Percentiles rank a stretch among this genome's conserved stretches.
phyloP scores from a whole-genome alignment of 2,113 vertebrate species.

The Penelope pileata region DNA sequence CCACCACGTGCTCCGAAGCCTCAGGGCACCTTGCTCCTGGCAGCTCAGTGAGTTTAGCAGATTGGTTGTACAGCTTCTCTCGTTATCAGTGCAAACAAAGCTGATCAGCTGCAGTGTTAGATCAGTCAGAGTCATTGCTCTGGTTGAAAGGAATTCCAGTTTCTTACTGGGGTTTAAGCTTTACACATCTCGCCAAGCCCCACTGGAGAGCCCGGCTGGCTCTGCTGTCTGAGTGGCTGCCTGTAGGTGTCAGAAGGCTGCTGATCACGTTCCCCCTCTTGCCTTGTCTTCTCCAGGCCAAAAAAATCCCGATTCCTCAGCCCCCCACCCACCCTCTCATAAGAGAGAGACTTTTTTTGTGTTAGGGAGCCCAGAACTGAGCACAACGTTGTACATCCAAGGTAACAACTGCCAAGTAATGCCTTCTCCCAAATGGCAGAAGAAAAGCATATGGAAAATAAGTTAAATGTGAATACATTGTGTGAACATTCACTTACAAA shows the following conservation, averaged over 20 bases:
- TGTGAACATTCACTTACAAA: not conserved
- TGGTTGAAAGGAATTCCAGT: not conserved
- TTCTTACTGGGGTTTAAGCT: not conserved
- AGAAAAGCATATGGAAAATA: not conserved
- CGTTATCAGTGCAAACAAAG: not conserved
- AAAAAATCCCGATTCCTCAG: not conserved
- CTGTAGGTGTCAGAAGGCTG: not conserved
- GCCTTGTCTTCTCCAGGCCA: not conserved
- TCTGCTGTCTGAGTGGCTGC: not conserved
- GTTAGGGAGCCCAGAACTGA: not conserved
- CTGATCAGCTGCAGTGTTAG: not conserved
- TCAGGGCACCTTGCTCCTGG: not conserved
- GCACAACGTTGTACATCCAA: not conserved
- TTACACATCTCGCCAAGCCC: not conserved
- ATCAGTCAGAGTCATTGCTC: not conserved
- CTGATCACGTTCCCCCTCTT: not conserved
- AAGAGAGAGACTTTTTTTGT: not conserved
- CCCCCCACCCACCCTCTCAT: not conserved
- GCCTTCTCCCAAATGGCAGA: not conserved
- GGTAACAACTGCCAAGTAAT: not conserved
- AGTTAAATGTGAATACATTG: not conserved
- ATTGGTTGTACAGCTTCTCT: not conserved
- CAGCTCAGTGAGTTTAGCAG: not conserved
- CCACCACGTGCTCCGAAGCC: too few species aligned
- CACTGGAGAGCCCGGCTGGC: not conserved